phyloP scores from a whole-genome alignment of 2,888 invertebrate genomes.

The Leucoma salicis region DNA sequence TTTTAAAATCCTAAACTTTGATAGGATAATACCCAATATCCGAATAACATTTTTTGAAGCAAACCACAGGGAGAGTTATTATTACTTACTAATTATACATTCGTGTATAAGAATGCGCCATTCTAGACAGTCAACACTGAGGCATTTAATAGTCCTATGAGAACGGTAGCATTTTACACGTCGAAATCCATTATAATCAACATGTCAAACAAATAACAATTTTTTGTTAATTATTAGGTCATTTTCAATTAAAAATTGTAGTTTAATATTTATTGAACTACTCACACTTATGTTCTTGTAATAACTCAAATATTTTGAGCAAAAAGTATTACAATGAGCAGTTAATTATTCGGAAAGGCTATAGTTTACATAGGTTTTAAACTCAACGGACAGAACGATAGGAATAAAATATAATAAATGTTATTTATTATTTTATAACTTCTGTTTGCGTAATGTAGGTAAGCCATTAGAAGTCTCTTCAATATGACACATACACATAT shows the following conservation, averaged over 20 bases:
- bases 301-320: not conserved
- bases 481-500: too few relatives aligned
- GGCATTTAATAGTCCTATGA: slow-evolving; percentile 23
- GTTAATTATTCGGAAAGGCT: too few relatives aligned
- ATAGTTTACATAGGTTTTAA: too few relatives aligned
- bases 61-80: slow-evolving; percentile 59
- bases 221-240: too few relatives aligned
- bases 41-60: slow-evolving; percentile 18
- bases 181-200: slow-evolving; percentile 8
- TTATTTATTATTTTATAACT: too few relatives aligned
- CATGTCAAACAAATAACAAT: not conserved
- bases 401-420: too few relatives aligned
- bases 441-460: too few relatives aligned
- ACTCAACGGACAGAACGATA: too few relatives aligned
- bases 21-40: slow-evolving; percentile 21
- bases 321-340: too few relatives aligned
- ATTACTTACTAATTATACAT: slow-evolving; percentile 38
- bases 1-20: slow-evolving; percentile 20
- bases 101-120: slow-evolving; percentile 45
- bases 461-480: too few relatives aligned
- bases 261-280: not conserved
- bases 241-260: not conserved
- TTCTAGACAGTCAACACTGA: slow-evolving; percentile 41
- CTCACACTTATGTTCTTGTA: not conserved
- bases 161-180: slow-evolving; percentile 18